These are phyloP conservation scores for Sisyra terminalis DNA, from an alignment of 2,888 invertebrate genomes.

Conservation along the genomic window DNA sequence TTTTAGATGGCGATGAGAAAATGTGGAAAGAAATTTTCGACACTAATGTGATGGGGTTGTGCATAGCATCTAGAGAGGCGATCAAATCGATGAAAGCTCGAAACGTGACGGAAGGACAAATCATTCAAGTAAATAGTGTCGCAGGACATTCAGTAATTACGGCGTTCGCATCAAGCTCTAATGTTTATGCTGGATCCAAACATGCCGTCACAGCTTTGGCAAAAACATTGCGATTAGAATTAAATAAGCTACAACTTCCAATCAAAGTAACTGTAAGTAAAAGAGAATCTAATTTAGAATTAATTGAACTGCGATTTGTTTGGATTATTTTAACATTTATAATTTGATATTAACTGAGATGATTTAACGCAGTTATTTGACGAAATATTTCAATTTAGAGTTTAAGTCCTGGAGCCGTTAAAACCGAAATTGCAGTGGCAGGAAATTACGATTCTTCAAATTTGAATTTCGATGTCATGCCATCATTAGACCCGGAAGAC, in stretches of 20 bases:
- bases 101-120: slow-evolving; percentile 12
- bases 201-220: slow-evolving; percentile 26
- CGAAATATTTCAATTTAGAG: too few relatives aligned
- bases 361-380: too few relatives aligned
- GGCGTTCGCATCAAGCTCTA: not conserved
- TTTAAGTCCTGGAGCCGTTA: too few relatives aligned
- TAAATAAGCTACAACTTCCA: slow-evolving; percentile 18
- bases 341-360: too few relatives aligned
- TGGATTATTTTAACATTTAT: too few relatives aligned
- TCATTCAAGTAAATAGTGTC: slow-evolving; percentile 15
- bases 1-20: slow-evolving; percentile 2
- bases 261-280: slow-evolving; percentile 18
- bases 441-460: too few relatives aligned
- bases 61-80: slow-evolving; percentile 5
- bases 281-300: not conserved
- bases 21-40: slow-evolving; percentile 4
- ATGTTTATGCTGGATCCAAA: slow-evolving; percentile 27
- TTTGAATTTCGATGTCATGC: too few relatives aligned
- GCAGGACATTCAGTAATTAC: slow-evolving; percentile 9
- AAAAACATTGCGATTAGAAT: slow-evolving; percentile 26
- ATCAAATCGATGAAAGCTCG: slow-evolving; percentile 9
- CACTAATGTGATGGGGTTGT: slow-evolving; percentile 6
- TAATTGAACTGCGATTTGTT: too few relatives aligned
- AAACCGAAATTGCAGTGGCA: too few relatives aligned
- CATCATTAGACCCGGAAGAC: too few relatives aligned